Percentiles rank a stretch among this genome's conserved stretches.
Conservation (phyloP, 2,113 vertebrate genomes). For the Mobula birostris region DNA sequence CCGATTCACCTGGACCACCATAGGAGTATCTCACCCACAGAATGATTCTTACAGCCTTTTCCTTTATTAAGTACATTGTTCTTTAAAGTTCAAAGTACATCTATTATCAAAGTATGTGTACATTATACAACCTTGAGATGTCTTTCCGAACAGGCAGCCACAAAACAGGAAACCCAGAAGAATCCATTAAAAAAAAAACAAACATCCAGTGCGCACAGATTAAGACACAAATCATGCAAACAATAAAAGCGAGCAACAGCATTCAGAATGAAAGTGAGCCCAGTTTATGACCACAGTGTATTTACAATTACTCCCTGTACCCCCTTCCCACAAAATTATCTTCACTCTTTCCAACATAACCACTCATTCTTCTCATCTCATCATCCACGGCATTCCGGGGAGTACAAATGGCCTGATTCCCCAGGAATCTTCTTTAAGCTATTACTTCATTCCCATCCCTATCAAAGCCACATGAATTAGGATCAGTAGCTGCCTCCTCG, state of each 20-base stretch:
- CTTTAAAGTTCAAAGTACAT: no score
- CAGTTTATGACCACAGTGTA: not conserved
- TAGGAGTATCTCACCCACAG: no score
- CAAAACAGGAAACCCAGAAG: no score
- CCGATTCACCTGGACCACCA: not conserved
- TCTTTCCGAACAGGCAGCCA: no score
- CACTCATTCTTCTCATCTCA: not conserved
- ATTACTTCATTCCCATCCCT: not conserved
- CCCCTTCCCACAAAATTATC: not conserved
- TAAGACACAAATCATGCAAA: no score
- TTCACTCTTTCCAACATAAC: not conserved
- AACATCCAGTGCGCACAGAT: no score
- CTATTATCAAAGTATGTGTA: no score
- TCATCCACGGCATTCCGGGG: not conserved
- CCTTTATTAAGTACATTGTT: not conserved
- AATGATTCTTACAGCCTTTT: not conserved
- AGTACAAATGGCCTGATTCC: not conserved
- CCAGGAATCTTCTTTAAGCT: not conserved
- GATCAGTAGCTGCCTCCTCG: not conserved
- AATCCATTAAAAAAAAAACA: no score
- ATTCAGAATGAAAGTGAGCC: no score
- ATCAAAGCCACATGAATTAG: not conserved
- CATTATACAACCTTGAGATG: no score
- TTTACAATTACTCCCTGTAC: not conserved
- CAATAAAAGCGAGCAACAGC: no score